These are phyloP conservation scores for Entomobrya proxima DNA, from an alignment of 2,888 invertebrate species.

Conservation along the genomic window DNA sequence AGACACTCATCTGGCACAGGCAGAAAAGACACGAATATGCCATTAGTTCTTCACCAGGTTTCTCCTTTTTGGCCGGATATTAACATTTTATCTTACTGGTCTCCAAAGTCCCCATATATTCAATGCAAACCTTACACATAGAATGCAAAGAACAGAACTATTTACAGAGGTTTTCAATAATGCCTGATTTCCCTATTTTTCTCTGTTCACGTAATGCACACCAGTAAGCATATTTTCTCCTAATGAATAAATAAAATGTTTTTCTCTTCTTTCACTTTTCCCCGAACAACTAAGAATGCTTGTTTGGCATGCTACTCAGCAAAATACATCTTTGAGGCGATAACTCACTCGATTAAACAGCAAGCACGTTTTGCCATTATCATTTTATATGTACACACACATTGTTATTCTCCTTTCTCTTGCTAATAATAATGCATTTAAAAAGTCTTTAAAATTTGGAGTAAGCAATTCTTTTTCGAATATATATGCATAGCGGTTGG, in stretches of 20 bases:
- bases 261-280: too few relatives aligned
- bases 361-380: neutral
- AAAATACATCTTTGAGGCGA: neutral
- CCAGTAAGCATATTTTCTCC: too few relatives aligned
- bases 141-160: neutral
- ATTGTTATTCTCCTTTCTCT: too few relatives aligned
- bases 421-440: neutral
- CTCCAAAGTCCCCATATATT: neutral
- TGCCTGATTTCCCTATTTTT: too few relatives aligned
- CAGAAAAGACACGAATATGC: constrained; percentile 47
- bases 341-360: neutral
- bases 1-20: neutral
- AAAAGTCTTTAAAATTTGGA: neutral
- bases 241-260: too few relatives aligned
- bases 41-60: constrained; percentile 43
- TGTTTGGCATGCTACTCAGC: too few relatives aligned
- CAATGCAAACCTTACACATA: neutral
- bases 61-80: constrained; percentile 27
- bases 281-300: too few relatives aligned
- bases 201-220: too few relatives aligned
- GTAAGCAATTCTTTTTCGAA: neutral
- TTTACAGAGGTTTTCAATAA: too few relatives aligned
- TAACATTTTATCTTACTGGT: constrained; percentile 34
- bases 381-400: neutral
- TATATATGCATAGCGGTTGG: neutral